These are phyloP conservation scores for Gymnorhina tibicen DNA, from an alignment of 2,113 vertebrate genomes.

Conservation along the genomic window DNA sequence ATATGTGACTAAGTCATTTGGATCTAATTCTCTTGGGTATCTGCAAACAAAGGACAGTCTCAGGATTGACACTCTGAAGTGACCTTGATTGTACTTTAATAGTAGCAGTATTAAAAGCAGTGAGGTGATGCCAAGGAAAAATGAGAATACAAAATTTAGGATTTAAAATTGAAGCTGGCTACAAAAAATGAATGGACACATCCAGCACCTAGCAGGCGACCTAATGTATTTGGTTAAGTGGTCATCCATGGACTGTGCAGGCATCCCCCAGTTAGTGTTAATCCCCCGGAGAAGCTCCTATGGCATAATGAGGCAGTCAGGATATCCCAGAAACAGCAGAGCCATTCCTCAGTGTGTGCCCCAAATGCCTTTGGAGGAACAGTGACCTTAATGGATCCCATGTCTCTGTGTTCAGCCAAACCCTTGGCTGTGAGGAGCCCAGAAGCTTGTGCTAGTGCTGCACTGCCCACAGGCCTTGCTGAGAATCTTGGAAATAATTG, in stretches of 20 bases:
- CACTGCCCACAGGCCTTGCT: neutral
- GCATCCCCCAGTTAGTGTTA: neutral
- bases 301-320: neutral
- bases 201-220: neutral
- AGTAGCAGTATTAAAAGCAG: neutral
- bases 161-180: neutral
- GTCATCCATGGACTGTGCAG: neutral
- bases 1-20: neutral
- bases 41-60: neutral
- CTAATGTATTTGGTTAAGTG: neutral
- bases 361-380: neutral
- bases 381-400: neutral
- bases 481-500: neutral
- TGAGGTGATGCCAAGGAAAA: neutral
- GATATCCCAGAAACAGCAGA: neutral
- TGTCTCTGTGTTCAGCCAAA: neutral
- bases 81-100: neutral
- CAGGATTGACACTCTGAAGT: neutral
- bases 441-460: neutral
- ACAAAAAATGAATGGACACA: neutral
- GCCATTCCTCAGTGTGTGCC: rapidly evolving
- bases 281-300: neutral
- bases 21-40: neutral
- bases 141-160: neutral
- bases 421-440: neutral